Base-by-base conservation (phyloP, 2,113 vertebrate species). In the Oreochromis aureus region DNA sequence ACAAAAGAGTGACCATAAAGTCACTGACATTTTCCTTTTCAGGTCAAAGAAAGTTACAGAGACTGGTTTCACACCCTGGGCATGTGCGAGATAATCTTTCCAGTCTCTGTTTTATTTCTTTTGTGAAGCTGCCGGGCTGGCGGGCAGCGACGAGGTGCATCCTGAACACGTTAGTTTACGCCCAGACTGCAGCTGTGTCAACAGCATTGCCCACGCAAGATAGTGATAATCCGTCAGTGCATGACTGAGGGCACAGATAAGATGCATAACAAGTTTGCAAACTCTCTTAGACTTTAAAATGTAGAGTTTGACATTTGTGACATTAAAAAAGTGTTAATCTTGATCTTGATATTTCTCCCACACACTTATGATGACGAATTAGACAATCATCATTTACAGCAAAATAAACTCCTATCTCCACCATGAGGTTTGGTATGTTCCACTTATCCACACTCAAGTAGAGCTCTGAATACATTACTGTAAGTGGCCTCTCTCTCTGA, bases 131-230 rank as follows among this genome's bases (percentile, higher is more conserved):
- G 78, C 15, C 16, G 7, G 63, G 56, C 53, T 80, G 87, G 30
- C 13, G 36, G 80, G 88, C 58, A 81, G 58, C 34, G 10, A 51
- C 7, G 59, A 84, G 86, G 86, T 81, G 83, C 88, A 94, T 93
- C 88, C 90, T 94, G 89, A 81, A 46, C 66, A 82, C 30, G 51
- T 79, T 88, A 9, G 86, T 90, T 92, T 82, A 91, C 82, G 86
- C 88, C 91, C 93, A 83, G 55, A 13, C 39, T 84, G 92, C 94
- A 96, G 94, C 94, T 95, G 95, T 93, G 95, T 95, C 94, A 96
- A 95, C 92, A 95, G 0, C 54, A 10, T 3, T 32, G 82, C 69
- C 78, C 53, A 59, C 19, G 36, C 34, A 76, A 53, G 39, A 80
- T 24, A 80, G 84, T 85, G 88, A 88, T 90, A 87, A 91, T 83